phyloP scores from a whole-genome alignment of 2,888 invertebrate genomes.

The Drosophila mimica region DNA sequence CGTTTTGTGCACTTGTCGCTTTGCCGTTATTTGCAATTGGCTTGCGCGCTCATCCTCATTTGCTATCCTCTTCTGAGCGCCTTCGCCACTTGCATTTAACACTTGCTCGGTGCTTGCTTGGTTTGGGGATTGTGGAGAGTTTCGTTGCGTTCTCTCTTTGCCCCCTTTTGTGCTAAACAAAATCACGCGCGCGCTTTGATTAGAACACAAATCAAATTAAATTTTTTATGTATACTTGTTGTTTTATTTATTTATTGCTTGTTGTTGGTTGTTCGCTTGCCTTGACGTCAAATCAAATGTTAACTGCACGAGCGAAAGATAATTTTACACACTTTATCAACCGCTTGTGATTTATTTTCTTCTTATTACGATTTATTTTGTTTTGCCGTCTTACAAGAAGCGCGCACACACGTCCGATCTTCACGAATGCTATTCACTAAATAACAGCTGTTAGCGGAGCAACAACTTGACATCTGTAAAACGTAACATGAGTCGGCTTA shows the following conservation, averaged over 20 bases:
- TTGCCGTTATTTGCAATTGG: slow-evolving; percentile 68
- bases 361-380: slow-evolving; percentile 40
- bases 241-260: slow-evolving; percentile 4
- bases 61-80: slow-evolving; percentile 46
- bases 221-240: slow-evolving; percentile 13
- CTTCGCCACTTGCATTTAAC: slow-evolving; percentile 57
- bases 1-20: slow-evolving; percentile 64
- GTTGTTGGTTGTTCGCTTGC: slow-evolving; percentile 20
- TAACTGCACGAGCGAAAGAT: slow-evolving; percentile 41
- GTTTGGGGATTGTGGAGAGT: slow-evolving; percentile 13
- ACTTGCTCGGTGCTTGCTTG: slow-evolving; percentile 35
- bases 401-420: slow-evolving; percentile 65
- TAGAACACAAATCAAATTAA: slow-evolving; percentile 60
- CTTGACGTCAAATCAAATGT: slow-evolving; percentile 44
- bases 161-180: slow-evolving; percentile 58
- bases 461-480: slow-evolving; percentile 19
- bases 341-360: slow-evolving; percentile 18
- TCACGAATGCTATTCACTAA: slow-evolving; percentile 51
- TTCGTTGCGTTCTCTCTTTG: slow-evolving; percentile 41
- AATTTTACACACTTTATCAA: slow-evolving; percentile 50
- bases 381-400: slow-evolving; percentile 28
- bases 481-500: slow-evolving; percentile 29
- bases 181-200: slow-evolving; percentile 63
- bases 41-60: slow-evolving; percentile 31
- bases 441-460: slow-evolving; percentile 39